Base-by-base conservation (phyloP, 2,888 invertebrate genomes). In the Eupithecia abbreviata region DNA sequence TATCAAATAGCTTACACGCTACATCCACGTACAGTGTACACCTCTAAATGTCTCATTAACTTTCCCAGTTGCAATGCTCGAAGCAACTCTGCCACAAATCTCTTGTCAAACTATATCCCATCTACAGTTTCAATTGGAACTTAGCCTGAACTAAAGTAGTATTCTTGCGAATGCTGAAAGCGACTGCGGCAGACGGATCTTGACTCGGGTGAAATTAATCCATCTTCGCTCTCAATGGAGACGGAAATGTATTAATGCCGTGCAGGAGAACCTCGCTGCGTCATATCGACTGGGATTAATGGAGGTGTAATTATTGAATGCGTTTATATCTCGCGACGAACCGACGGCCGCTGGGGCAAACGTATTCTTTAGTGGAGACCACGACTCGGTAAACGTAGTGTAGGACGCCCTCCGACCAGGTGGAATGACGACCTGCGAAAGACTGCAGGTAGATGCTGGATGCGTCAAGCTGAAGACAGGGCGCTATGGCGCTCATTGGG, bases 131-230 rank as follows among this genome's bases (percentile, higher is more conserved):
- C 92, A 92, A 91, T 93, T 90, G 89, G 88, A 93, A 93, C 89
- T 93, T 93, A 85, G 88, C 88, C 90, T 85, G 84, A 86, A 88
- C 88, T 89, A 90, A 91, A 91, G 90, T 89, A 91, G 92, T 91
- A 90, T 90, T 90, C 91, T 92, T 89, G 91, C 83, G 85, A 86
- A 88, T 85, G 85, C 85, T 87, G 89, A 85, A 88, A 89, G 89
- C 90, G 89, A 85, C 86, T 85, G 86, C 87, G 88, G 85, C 88
- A 87, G 90, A 86, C 88, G 90, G 89, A 90, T 92, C 92, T 90
- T 89, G 91, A 89, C 90, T 92, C 84, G 88, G 55, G 82, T 88
- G 90, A 90, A 93, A 93, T 94, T 94, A 94, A 94, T 94, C 91
- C 91, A 91, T 93, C 92, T 90, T 88, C 87, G 85, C 87, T 86